Percentiles rank a stretch among this genome's conserved stretches.
These are phyloP conservation scores for Erinaceus europaeus DNA, from an alignment of 2,113 vertebrate genomes.

Conservation along the genomic window DNA sequence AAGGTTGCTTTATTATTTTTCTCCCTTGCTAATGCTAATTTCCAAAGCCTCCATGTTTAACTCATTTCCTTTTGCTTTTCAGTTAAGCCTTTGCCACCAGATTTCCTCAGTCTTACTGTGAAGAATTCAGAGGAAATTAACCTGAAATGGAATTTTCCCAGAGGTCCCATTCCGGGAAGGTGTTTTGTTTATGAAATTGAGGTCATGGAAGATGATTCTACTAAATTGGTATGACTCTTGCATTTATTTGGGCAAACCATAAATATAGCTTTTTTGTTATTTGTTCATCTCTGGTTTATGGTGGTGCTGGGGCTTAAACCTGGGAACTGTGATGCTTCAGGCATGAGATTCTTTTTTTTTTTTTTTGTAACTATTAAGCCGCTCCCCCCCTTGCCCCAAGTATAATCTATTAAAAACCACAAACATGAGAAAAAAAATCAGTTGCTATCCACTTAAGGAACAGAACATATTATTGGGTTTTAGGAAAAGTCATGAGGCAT, in stretches of 20 bases:
- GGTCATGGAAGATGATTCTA: conserved; percentile 54
- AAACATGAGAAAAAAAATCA: not conserved
- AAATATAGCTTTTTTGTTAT: not conserved
- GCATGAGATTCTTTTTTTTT: too few species aligned
- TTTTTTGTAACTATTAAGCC: too few species aligned
- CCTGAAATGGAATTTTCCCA: conserved; percentile 81
- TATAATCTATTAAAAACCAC: too few species aligned
- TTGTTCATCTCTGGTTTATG: too few species aligned
- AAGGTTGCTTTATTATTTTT: not conserved
- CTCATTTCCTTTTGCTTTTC: conserved; percentile 44
- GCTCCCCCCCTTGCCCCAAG: too few species aligned
- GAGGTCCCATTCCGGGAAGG: conserved; percentile 71
- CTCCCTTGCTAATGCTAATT: not conserved
- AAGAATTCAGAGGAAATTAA: conserved; percentile 63
- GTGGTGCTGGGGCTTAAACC: too few species aligned
- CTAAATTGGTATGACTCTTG: conserved; percentile 69
- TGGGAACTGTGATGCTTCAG: too few species aligned
- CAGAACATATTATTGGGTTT: not conserved
- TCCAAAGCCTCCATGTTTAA: not conserved
- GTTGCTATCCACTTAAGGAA: not conserved
- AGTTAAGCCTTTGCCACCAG: conserved; percentile 83
- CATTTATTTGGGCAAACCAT: not conserved
- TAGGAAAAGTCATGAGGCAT: too few species aligned
- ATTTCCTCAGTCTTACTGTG: conserved; percentile 71
- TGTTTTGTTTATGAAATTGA: conserved; percentile 90